phyloP scores from a whole-genome alignment of 1,140 invertebrate species.

The Anagrus nilaparvatae region DNA sequence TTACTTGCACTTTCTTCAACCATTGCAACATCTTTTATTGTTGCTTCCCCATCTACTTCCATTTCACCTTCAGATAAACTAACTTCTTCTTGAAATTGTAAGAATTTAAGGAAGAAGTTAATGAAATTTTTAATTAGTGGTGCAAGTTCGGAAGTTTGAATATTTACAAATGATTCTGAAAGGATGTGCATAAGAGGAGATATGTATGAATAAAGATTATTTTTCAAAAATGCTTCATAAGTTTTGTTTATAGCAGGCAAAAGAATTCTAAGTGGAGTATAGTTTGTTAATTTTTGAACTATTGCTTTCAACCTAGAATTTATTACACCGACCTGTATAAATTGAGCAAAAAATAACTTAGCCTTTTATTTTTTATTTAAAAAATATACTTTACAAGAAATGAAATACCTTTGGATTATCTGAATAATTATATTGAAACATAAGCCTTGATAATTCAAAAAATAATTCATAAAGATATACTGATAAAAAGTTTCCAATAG shows the following conservation, averaged over 20 bases:
- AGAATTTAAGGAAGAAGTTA: slow-evolving; percentile 61
- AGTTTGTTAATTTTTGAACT: slow-evolving; percentile 54
- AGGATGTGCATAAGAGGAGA: slow-evolving; percentile 63
- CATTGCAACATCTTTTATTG: slow-evolving; percentile 33
- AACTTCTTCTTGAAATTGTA: slow-evolving; percentile 56
- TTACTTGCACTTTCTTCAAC: slow-evolving; percentile 66
- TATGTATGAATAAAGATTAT: slow-evolving; percentile 51
- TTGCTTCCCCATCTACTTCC: slow-evolving; percentile 30
- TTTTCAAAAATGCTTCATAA: slow-evolving; percentile 51
- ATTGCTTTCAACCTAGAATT: slow-evolving; percentile 50
- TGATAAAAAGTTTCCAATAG: slow-evolving; percentile 68
- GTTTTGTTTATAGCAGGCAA: slow-evolving; percentile 60
- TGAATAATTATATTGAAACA: slow-evolving; percentile 31
- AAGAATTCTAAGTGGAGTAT: slow-evolving; percentile 64
- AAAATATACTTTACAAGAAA: too few relatives aligned
- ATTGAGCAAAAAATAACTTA: slow-evolving; percentile 9
- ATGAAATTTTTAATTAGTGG: slow-evolving; percentile 55
- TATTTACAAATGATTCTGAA: slow-evolving; percentile 53
- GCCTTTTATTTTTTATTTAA: slow-evolving; percentile 5
- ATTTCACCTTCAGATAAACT: slow-evolving; percentile 30
- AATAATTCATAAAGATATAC: slow-evolving; percentile 72
- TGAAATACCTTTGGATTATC: slow-evolving; percentile 37
- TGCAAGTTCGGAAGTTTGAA: slow-evolving; percentile 48
- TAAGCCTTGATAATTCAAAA: slow-evolving; percentile 49
- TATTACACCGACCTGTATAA: slow-evolving; percentile 44